phyloP scores from a whole-genome alignment of 92 coral and sea anemone genomes.

The Actinostola sp. region DNA sequence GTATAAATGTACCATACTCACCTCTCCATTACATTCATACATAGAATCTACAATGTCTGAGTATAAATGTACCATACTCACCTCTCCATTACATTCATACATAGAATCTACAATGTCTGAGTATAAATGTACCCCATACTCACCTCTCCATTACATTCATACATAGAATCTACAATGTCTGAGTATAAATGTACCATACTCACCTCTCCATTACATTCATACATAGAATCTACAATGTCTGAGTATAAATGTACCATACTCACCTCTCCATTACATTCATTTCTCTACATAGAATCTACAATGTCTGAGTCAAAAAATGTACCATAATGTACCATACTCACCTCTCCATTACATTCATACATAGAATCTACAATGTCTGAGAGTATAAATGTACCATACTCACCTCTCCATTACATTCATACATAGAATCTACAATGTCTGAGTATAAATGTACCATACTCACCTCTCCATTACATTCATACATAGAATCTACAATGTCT shows the following conservation, averaged over 20 bases:
- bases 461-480: conserved; percentile 86
- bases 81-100: conserved; percentile 86
- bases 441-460: conserved; percentile 64
- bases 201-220: conserved; percentile 83
- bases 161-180: conserved; percentile 89
- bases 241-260: too few relatives aligned
- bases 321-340: conserved; percentile 42
- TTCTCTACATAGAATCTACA: conserved; percentile 87
- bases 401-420: conserved; percentile 86
- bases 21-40: conserved; percentile 90
- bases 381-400: conserved; percentile 57
- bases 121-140: too few relatives aligned
- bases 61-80: too few relatives aligned
- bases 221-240: conserved; percentile 89
- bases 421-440: conserved; percentile 86
- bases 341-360: conserved; percentile 89
- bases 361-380: conserved; percentile 86
- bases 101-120: conserved; percentile 89
- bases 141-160: conserved; percentile 83
- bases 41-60: conserved; percentile 86
- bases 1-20: conserved; percentile 59
- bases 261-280: conserved; percentile 86
- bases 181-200: too few relatives aligned
- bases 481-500: conserved; percentile 86
- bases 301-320: conserved; percentile 94